Conservation (phyloP, 2,113 vertebrate species). For the Turdus rufiventris region DNA sequence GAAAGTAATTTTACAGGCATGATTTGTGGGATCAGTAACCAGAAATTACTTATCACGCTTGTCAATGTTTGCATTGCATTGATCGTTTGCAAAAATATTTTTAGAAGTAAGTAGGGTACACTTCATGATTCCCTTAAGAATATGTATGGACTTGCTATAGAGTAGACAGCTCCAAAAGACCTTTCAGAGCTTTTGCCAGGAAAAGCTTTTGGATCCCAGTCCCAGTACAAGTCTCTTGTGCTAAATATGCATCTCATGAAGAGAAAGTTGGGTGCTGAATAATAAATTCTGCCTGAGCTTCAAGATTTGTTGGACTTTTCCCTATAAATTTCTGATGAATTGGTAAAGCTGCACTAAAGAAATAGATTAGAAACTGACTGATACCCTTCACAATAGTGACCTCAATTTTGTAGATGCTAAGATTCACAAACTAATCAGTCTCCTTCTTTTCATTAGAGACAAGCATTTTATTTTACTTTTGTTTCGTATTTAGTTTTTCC, state of each 20-base stretch:
- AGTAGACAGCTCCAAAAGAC: background rate
- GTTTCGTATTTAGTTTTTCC: constrained; percentile 44
- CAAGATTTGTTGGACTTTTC: constrained; percentile 6
- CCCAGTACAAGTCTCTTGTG: background rate
- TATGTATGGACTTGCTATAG: background rate
- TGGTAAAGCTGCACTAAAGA: constrained; percentile 7
- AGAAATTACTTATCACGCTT: background rate
- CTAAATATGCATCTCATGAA: constrained; percentile 21
- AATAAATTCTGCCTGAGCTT: constrained; percentile 31
- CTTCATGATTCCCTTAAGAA: background rate
- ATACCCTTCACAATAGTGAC: constrained; percentile 33
- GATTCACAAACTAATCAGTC: constrained; percentile 26
- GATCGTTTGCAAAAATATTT: background rate
- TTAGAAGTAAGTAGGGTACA: background rate
- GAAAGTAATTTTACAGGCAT: background rate
- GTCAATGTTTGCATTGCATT: background rate
- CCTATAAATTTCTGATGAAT: constrained; percentile 41
- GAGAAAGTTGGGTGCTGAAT: constrained; percentile 10
- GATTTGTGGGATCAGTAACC: background rate
- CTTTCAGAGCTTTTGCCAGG: background rate
- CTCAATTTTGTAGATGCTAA: constrained; percentile 55
- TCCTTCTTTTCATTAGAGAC: constrained; percentile 27
- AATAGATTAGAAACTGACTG: constrained; percentile 49
- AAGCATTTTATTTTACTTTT: constrained; percentile 56
- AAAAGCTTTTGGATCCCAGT: background rate